Percentiles rank a stretch among this genome's conserved stretches.
Conservation (phyloP, 1,140 invertebrate species). For the Melanaphis sacchari region DNA sequence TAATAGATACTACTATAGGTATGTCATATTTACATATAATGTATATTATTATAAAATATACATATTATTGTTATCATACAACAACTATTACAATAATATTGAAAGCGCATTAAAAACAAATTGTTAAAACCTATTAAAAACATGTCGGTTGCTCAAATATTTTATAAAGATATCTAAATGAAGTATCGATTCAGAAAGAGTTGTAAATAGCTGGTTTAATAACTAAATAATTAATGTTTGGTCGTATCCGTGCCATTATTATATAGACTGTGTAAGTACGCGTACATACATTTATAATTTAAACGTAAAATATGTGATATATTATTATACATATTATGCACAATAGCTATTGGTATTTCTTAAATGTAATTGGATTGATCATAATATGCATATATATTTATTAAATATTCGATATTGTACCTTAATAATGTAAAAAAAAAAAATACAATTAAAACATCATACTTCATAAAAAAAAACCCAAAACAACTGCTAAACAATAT, state of each 20-base stretch:
- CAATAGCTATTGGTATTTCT: not conserved
- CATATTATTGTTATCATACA: not conserved
- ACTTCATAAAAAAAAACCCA: not conserved
- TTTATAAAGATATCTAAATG: not conserved
- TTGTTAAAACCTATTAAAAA: not conserved
- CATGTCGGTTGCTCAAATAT: not conserved
- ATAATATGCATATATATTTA: not conserved
- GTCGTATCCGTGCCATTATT: not conserved
- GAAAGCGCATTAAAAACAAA: not conserved
- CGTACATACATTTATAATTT: not conserved
- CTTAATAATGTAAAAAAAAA: not conserved
- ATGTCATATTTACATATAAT: no score
- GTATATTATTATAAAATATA: not conserved
- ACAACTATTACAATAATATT: not conserved
- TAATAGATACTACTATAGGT: not conserved
- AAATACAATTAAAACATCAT: not conserved
- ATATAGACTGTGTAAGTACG: not conserved
- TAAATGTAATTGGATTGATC: not conserved
- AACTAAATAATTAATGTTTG: not conserved
- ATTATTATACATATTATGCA: not conserved
- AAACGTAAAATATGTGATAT: not conserved
- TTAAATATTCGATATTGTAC: no score
- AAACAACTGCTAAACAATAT: not conserved
- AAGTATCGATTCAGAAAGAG: not conserved
- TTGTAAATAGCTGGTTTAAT: not conserved